Percentiles rank a stretch among this genome's conserved stretches.
Evolutionary conservation across 2,888 invertebrate genomes (phyloP).

Genomic region (Maniola hyperantus): DNA sequence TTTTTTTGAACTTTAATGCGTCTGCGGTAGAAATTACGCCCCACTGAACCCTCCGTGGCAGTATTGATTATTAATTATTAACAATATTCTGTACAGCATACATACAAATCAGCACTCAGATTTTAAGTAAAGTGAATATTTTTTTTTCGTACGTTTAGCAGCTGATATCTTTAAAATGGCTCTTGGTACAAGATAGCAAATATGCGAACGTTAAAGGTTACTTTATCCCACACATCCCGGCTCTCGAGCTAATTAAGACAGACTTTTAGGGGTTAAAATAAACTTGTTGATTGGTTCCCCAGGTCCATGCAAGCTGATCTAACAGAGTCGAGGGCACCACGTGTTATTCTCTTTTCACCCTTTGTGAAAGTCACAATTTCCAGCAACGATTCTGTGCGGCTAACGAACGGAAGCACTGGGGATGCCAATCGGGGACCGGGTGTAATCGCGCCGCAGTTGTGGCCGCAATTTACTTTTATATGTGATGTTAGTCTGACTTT

Average conservation of each 20-base stretch:
- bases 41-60: no score
- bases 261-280: not conserved
- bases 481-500: slow-evolving; percentile 43
- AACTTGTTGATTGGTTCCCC: slow-evolving; percentile 12
- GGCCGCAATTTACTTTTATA: slow-evolving; percentile 66
- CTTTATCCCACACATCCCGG: no score
- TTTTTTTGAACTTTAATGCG: no score
- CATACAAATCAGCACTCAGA: no score
- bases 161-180: no score
- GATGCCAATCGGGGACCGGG: slow-evolving; percentile 69
- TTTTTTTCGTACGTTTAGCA: no score
- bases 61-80: no score
- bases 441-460: slow-evolving; percentile 77
- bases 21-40: no score
- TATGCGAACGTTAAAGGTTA: no score
- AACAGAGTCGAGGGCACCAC: not conserved
- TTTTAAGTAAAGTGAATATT: no score
- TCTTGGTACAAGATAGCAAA: no score
- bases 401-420: slow-evolving; percentile 79
- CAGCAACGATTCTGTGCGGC: slow-evolving; percentile 74
- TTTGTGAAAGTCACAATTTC: slow-evolving; percentile 57
- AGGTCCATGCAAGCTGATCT: slow-evolving; percentile 5
- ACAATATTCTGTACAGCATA: no score
- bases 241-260: not conserved
- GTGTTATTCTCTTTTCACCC: slow-evolving; percentile 22